phyloP scores from a whole-genome alignment of 2,888 invertebrate species.

The Caenorhabditis parvicauda region DNA sequence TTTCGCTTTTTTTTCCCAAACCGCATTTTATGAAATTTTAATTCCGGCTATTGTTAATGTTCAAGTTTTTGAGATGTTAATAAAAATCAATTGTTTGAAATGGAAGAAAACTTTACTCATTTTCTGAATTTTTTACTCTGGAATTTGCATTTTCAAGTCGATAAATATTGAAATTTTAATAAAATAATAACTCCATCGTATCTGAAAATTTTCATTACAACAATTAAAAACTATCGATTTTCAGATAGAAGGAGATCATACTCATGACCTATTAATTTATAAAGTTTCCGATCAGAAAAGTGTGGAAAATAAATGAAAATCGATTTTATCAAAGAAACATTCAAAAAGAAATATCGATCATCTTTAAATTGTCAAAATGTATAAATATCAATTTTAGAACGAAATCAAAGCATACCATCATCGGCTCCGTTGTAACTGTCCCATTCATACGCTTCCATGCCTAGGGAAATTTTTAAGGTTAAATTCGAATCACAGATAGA shows the following conservation, averaged over 20 bases:
- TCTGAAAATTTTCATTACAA: background rate
- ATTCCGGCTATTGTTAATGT: too few species aligned
- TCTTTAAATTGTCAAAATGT: too few species aligned
- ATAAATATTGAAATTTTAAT: too few species aligned
- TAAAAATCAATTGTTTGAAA: background rate
- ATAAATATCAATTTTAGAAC: too few species aligned
- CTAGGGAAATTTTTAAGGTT: too few species aligned
- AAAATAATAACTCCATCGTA: conserved; percentile 2
- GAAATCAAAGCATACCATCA: too few species aligned
- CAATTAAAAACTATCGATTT: background rate
- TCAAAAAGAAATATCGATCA: too few species aligned
- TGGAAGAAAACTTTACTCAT: background rate
- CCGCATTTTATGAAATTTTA: background rate
- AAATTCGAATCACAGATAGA: too few species aligned
- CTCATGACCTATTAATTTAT: background rate
- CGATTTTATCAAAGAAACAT: too few species aligned
- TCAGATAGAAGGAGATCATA: background rate
- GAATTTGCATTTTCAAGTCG: background rate
- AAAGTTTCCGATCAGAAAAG: background rate
- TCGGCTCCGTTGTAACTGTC: too few species aligned
- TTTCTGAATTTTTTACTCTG: background rate
- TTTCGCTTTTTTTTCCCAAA: background rate
- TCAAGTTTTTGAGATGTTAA: too few species aligned
- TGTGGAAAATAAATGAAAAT: background rate
- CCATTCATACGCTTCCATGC: too few species aligned